These are phyloP conservation scores for Poeciliopsis retropinna DNA, from an alignment of 2,113 vertebrate species.

Conservation along the genomic window DNA sequence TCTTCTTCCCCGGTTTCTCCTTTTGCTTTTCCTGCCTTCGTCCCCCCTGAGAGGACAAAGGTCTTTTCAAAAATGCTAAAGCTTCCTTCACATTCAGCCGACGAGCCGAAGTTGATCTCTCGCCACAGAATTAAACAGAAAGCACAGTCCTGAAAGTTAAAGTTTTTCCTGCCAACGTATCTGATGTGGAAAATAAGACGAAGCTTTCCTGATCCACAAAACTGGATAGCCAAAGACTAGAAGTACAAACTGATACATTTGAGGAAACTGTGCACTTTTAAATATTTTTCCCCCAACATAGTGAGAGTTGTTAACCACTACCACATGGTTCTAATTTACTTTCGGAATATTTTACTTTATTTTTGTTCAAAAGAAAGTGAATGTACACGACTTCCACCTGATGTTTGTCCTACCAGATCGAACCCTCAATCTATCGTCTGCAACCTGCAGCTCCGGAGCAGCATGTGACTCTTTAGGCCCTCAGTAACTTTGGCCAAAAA, in stretches of 20 bases:
- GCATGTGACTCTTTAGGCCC: no score
- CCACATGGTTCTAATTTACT: background rate
- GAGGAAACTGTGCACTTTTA: conserved; percentile 15
- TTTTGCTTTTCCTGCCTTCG: conserved; percentile 31
- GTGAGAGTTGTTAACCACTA: conserved; percentile 19
- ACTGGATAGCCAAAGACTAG: conserved; percentile 48
- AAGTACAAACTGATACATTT: conserved; percentile 21
- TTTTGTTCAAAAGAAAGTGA: conserved; percentile 1
- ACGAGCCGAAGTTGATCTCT: conserved; percentile 52
- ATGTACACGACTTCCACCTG: background rate
- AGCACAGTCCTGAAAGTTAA: conserved; percentile 40
- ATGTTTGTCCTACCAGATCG: conserved; percentile 19
- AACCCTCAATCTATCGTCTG: background rate
- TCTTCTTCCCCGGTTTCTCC: conserved; percentile 47
- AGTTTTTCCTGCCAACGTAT: conserved; percentile 27
- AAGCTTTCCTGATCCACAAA: conserved; percentile 45
- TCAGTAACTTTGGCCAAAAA: no score
- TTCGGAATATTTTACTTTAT: background rate
- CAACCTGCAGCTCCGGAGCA: no score
- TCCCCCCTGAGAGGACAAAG: conserved; percentile 7
- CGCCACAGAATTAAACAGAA: conserved; percentile 37
- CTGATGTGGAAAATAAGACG: conserved; percentile 36
- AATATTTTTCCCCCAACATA: conserved; percentile 4
- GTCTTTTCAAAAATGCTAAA: conserved; percentile 45
- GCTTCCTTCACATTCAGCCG: conserved; percentile 48